phyloP scores from a whole-genome alignment of 2,888 invertebrate species.

The Scaptomyza polygonia region DNA sequence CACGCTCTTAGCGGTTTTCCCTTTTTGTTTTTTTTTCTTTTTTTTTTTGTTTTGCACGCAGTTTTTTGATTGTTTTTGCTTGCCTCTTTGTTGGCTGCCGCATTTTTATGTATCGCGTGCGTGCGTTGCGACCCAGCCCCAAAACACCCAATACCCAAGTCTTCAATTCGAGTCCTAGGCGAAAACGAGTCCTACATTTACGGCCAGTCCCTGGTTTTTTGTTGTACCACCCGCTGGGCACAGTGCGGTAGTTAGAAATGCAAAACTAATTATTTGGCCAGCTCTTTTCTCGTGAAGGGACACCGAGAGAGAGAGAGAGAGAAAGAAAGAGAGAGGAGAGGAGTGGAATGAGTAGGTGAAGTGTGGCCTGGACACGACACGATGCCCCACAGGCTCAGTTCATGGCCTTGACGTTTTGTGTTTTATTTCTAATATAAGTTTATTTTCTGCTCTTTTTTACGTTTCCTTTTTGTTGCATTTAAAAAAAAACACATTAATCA shows the following conservation, averaged over 20 bases:
- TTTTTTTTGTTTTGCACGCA: conserved; percentile 42
- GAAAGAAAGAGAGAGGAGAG: no score
- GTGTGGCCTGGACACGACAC: conserved; percentile 48
- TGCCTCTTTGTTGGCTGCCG: neutral
- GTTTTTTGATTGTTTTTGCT: conserved; percentile 22
- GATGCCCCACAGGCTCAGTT: conserved; percentile 34
- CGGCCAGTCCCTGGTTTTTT: conserved; percentile 2
- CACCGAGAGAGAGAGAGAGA: no score
- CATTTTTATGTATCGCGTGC: conserved; percentile 51
- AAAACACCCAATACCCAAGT: conserved; percentile 23
- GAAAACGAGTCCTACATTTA: neutral
- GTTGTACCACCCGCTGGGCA: conserved; percentile 27
- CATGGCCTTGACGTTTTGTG: conserved; percentile 47
- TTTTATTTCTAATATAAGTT: neutral
- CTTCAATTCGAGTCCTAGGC: neutral
- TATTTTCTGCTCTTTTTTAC: neutral
- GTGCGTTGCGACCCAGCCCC: conserved; percentile 36
- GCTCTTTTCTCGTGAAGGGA: neutral
- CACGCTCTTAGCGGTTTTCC: conserved; percentile 59
- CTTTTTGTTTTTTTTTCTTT: neutral
- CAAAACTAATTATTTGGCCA: conserved; percentile 68
- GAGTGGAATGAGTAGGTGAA: neutral
- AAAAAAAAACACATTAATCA: neutral
- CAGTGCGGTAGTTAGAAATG: conserved; percentile 66
- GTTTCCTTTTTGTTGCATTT: neutral